Percentiles rank a stretch among this genome's conserved stretches.
Evolutionary conservation across 2,797 vertebrate genomes (phyloP).

Genomic region (Channa striata): DNA sequence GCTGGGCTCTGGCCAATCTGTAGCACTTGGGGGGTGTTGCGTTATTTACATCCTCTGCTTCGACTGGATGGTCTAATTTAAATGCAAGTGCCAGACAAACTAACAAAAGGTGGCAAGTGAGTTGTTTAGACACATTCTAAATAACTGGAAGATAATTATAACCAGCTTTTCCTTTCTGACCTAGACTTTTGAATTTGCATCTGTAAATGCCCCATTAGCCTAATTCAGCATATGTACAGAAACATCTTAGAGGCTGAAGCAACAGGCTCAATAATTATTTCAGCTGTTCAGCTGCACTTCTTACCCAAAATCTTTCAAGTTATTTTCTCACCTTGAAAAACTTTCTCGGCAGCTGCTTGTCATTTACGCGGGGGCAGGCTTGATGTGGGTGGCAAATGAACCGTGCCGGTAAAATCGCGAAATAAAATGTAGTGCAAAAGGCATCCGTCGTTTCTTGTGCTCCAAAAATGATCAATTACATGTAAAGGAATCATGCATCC

Average conservation of each 20-base stretch:
- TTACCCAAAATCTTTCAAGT: not conserved
- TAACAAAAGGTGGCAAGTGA: too few species aligned
- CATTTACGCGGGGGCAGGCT: not conserved
- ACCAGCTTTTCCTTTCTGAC: too few species aligned
- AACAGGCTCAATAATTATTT: not conserved
- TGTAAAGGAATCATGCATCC: not conserved
- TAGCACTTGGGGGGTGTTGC: too few species aligned
- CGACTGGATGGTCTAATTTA: too few species aligned
- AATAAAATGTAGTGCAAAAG: slow-evolving; percentile 9
- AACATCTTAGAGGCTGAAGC: not conserved
- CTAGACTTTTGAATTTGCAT: too few species aligned
- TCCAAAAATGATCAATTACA: not conserved
- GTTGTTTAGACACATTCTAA: too few species aligned
- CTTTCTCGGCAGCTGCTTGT: slow-evolving; percentile 17
- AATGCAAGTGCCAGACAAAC: too few species aligned
- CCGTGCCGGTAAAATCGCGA: slow-evolving; percentile 6
- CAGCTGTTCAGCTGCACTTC: not conserved
- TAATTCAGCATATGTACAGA: too few species aligned
- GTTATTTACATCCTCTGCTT: too few species aligned
- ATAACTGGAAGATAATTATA: too few species aligned
- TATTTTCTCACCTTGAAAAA: slow-evolving; percentile 19
- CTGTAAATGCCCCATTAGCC: too few species aligned
- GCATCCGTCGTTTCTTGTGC: not conserved
- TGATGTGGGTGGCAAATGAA: not conserved
- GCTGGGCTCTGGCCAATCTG: too few species aligned